Percentiles rank a stretch among this genome's conserved stretches.
phyloP scores from a whole-genome alignment of 2,888 invertebrate species.

The Diarsia mendica region DNA sequence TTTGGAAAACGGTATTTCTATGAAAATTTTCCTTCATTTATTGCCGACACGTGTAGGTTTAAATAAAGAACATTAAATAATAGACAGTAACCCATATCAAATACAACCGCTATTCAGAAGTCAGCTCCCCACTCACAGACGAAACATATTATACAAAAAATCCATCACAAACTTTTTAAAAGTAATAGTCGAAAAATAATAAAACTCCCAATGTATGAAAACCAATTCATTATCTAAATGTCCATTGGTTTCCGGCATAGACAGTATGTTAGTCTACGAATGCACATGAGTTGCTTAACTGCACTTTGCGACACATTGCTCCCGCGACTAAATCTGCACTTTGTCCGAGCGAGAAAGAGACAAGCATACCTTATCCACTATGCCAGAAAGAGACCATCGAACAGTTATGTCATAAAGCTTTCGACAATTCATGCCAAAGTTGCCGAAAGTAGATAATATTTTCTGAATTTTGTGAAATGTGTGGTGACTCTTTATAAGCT shows the following conservation, averaged over 20 bases:
- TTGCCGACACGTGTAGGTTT: neutral
- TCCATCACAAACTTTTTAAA: neutral
- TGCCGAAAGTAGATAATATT: conserved; percentile 55
- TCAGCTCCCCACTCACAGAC: neutral
- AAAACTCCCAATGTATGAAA: conserved; percentile 22
- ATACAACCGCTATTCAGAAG: conserved; percentile 13
- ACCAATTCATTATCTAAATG: conserved; percentile 55
- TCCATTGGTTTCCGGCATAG: conserved; percentile 55
- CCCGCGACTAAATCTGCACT: conserved; percentile 55
- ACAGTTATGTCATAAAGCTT: conserved; percentile 41
- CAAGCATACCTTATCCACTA: neutral
- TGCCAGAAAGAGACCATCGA: conserved; percentile 17
- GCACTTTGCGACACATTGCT: conserved; percentile 55
- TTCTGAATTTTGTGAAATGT: conserved; percentile 48
- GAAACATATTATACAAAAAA: conserved; percentile 9
- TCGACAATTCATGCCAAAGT: conserved; percentile 53
- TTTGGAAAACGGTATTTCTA: neutral
- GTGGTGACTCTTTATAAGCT: conserved; percentile 39
- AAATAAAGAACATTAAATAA: neutral
- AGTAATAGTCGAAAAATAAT: conserved; percentile 1
- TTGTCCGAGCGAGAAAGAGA: conserved; percentile 41
- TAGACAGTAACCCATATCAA: neutral
- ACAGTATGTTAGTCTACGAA: conserved; percentile 58
- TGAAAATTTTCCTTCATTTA: neutral
- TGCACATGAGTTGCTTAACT: conserved; percentile 65